These are phyloP conservation scores for Aphidius colemani DNA, from an alignment of 2,888 invertebrate genomes.

Conservation along the genomic window DNA sequence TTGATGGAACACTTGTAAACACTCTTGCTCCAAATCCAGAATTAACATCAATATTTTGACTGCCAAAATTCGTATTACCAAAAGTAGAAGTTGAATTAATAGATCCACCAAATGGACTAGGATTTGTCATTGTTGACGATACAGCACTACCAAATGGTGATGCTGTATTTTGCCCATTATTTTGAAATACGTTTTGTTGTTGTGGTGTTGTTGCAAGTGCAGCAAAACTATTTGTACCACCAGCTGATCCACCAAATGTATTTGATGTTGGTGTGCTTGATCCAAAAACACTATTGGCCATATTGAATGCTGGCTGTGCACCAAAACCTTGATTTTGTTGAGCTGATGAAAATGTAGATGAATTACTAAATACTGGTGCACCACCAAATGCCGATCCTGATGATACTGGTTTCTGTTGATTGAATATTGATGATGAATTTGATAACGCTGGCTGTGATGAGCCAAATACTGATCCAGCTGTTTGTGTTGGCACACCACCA, in stretches of 20 bases:
- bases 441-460: constrained; percentile 21
- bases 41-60: background rate
- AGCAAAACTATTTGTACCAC: constrained; percentile 31
- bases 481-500: constrained; percentile 29
- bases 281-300: constrained; percentile 39
- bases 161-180: constrained; percentile 4
- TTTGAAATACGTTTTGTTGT: constrained; percentile 21
- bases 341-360: constrained; percentile 37
- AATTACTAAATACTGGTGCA: constrained; percentile 46
- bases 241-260: constrained; percentile 37
- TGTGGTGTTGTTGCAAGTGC: constrained; percentile 25
- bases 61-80: constrained; percentile 23
- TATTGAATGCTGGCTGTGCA: constrained; percentile 36
- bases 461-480: constrained; percentile 30
- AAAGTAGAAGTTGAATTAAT: constrained; percentile 35
- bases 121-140: background rate
- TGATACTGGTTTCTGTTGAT: constrained; percentile 39
- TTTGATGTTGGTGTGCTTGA: constrained; percentile 29
- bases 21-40: constrained; percentile 24
- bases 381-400: constrained; percentile 46
- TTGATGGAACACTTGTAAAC: background rate
- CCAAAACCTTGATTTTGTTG: constrained; percentile 40
- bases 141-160: constrained; percentile 26
- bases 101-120: constrained; percentile 14
- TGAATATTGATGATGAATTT: constrained; percentile 41